Percentiles rank a stretch among this genome's conserved stretches.
Evolutionary conservation across 2,113 vertebrate genomes (phyloP).

Genomic region (Leptocoma aspasia): DNA sequence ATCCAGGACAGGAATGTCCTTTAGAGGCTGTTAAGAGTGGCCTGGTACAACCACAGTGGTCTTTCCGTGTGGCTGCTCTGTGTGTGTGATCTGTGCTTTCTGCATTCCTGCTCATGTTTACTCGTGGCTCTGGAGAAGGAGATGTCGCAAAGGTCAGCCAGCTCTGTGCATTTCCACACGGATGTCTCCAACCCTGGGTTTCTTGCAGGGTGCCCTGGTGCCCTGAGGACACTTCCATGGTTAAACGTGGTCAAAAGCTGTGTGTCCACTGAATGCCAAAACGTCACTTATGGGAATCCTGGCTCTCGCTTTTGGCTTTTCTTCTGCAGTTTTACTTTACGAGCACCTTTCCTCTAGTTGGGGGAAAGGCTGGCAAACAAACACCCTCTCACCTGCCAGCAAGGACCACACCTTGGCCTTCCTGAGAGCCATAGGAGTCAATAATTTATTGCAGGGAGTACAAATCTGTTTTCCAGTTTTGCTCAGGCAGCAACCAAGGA

Average conservation of each 20-base stretch:
- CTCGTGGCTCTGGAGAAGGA: neutral
- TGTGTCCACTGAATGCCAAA: neutral
- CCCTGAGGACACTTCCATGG: accelerated
- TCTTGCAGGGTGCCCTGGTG: neutral
- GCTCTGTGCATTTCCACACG: neutral
- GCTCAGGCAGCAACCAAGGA: neutral
- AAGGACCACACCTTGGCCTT: conserved; percentile 58
- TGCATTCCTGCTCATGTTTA: accelerated
- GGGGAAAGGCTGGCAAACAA: conserved; percentile 55
- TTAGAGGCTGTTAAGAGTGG: neutral
- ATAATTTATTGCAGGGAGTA: conserved; percentile 36
- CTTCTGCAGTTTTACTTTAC: neutral
- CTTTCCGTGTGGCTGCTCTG: neutral
- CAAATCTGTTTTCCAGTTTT: neutral
- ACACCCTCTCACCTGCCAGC: conserved; percentile 47
- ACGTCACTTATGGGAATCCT: neutral
- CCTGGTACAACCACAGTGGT: neutral
- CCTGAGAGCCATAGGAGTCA: conserved; percentile 17
- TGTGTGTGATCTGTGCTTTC: neutral
- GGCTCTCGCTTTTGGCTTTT: neutral
- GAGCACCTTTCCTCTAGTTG: conserved; percentile 55
- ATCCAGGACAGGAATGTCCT: neutral
- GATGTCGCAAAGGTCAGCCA: neutral
- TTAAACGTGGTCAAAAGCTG: accelerated
- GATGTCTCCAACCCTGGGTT: accelerated